These are phyloP conservation scores for Pycnomerus fuliginosus DNA, from an alignment of 2,888 invertebrate species.

Conservation along the genomic window DNA sequence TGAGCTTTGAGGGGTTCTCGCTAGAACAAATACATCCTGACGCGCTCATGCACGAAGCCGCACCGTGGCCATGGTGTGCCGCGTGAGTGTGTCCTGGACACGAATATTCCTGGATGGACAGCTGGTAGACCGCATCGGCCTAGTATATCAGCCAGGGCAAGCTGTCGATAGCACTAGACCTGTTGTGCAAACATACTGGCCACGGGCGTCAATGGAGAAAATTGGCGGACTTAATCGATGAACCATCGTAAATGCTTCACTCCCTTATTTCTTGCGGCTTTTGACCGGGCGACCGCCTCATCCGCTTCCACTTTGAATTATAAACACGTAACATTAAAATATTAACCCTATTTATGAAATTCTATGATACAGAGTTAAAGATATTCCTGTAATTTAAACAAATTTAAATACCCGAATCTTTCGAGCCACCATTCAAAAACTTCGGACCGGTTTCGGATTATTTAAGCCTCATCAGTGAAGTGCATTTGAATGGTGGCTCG, in stretches of 20 bases:
- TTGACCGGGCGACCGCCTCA: slow-evolving; percentile 1
- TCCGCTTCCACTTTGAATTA: not conserved
- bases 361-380: not conserved
- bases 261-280: slow-evolving; percentile 7
- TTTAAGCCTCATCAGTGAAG: no score
- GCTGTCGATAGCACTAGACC: slow-evolving; percentile 46
- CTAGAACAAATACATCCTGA: slow-evolving; percentile 43
- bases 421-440: no score
- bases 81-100: slow-evolving; percentile 25
- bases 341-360: not conserved
- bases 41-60: slow-evolving; percentile 36
- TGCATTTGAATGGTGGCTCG: no score
- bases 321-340: slow-evolving; percentile 1
- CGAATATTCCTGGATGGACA: slow-evolving; percentile 27
- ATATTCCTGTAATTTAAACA: not conserved
- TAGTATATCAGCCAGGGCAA: slow-evolving; percentile 21
- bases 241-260: slow-evolving; percentile 11
- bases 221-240: slow-evolving; percentile 33
- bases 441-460: no score
- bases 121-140: slow-evolving; percentile 35
- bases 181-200: slow-evolving; percentile 46
- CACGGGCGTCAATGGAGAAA: slow-evolving; percentile 42
- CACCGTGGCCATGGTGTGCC: slow-evolving; percentile 24
- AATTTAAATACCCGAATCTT: not conserved
- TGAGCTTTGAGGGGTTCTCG: slow-evolving; percentile 42